Evolutionary conservation across 2,888 invertebrate genomes (phyloP).

Genomic region (Tachystola acroxantha): DNA sequence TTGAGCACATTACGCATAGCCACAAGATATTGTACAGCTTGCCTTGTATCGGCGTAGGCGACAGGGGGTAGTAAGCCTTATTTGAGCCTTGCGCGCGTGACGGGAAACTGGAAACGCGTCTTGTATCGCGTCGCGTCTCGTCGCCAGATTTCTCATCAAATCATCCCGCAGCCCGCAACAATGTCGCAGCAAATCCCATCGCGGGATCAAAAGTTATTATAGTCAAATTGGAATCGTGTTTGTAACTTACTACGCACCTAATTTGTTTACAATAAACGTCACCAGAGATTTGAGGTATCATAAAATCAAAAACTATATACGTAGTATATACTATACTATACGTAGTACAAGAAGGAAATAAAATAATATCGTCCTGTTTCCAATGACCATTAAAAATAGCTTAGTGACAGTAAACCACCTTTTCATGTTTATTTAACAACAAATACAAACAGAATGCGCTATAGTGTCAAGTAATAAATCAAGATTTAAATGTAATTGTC

Average conservation of each 20-base stretch:
- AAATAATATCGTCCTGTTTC: too few species aligned
- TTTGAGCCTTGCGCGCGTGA: conserved; percentile 72
- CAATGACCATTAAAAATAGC: too few species aligned
- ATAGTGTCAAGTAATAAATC: neutral
- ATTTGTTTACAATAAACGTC: neutral
- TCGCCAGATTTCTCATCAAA: conserved; percentile 70
- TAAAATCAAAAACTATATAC: neutral
- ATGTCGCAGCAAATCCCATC: conserved; percentile 70
- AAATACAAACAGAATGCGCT: too few species aligned
- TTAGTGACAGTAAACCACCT: too few species aligned
- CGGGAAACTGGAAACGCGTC: conserved; percentile 68
- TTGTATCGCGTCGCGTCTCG: conserved; percentile 43
- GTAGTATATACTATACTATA: too few species aligned
- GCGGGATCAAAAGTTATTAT: conserved; percentile 70
- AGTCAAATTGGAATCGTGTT: conserved; percentile 61
- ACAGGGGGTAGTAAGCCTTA: conserved; percentile 59
- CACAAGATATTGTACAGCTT: conserved; percentile 34
- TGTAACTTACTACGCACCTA: neutral
- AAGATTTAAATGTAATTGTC: neutral
- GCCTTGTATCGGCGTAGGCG: conserved; percentile 50
- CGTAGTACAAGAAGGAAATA: too few species aligned
- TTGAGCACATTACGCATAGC: neutral
- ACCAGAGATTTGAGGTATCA: neutral
- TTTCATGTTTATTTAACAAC: too few species aligned
- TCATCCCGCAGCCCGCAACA: conserved; percentile 68